Conservation (phyloP, 2,888 invertebrate genomes). For the Xanthorhoe spadicearia region DNA sequence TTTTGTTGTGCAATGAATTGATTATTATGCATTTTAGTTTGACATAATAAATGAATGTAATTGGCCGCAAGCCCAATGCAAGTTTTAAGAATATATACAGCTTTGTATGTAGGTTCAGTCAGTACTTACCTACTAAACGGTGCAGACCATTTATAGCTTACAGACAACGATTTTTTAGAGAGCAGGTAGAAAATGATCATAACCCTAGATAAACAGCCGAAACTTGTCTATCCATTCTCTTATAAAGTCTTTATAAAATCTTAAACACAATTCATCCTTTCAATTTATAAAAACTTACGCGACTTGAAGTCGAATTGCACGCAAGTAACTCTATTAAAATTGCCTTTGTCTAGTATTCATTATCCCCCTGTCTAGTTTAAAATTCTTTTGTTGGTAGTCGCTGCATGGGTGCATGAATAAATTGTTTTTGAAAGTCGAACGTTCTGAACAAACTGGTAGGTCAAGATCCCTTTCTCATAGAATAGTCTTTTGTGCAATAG, state of each 20-base stretch:
- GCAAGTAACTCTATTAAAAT: constrained; percentile 82
- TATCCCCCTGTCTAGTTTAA: constrained; percentile 83
- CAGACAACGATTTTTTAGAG: neutral
- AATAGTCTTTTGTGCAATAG: constrained; percentile 78
- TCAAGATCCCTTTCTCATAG: constrained; percentile 85
- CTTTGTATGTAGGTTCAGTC: too few species aligned
- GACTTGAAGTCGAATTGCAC: constrained; percentile 71
- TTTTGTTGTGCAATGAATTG: constrained; percentile 18
- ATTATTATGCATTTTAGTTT: neutral
- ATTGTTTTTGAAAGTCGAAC: constrained; percentile 79
- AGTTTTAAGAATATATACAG: neutral
- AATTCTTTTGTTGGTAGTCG: constrained; percentile 81
- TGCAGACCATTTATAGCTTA: too few species aligned
- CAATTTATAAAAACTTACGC: constrained; percentile 53
- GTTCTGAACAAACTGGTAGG: constrained; percentile 82
- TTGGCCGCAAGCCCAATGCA: neutral
- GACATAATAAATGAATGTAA: neutral
- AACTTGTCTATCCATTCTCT: constrained; percentile 22
- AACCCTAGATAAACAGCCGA: constrained; percentile 22
- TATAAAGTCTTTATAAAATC: constrained; percentile 31
- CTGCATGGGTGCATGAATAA: constrained; percentile 83
- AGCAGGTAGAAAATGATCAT: constrained; percentile 18
- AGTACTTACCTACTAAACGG: too few species aligned
- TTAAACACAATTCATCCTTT: constrained; percentile 55
- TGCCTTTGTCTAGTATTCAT: constrained; percentile 81